Percentiles rank a stretch among this genome's conserved stretches.
Evolutionary conservation across 2,797 vertebrate species (phyloP).

Genomic region (Pampus argenteus): DNA sequence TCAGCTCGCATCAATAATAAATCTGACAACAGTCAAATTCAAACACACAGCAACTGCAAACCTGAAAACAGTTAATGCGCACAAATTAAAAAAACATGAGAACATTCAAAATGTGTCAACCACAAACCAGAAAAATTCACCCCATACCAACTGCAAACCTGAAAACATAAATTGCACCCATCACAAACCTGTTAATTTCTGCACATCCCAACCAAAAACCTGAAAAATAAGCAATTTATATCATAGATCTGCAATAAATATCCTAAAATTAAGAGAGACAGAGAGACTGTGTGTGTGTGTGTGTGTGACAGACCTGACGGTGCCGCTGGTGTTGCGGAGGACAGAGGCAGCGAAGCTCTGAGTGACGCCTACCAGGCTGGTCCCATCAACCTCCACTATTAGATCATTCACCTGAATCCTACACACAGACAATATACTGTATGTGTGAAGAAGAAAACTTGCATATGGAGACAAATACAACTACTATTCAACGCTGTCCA

Average conservation of each 20-base stretch:
- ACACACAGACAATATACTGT: conserved; percentile 21
- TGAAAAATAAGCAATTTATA: conserved; percentile 20
- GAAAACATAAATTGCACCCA: conserved; percentile 1
- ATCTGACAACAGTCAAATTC: neutral
- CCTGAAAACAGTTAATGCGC: neutral
- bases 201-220: conserved; percentile 19
- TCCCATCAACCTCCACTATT: conserved; percentile 96
- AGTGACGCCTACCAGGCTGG: conserved; percentile 95
- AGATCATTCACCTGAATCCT: conserved; percentile 98
- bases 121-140: neutral
- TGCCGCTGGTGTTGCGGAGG: conserved; percentile 94
- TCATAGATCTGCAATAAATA: neutral
- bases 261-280: too few species aligned
- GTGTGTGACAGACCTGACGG: conserved; percentile 85
- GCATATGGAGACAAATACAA: too few species aligned
- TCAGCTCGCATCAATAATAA: neutral
- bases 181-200: conserved; percentile 23
- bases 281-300: neutral
- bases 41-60: conserved; percentile 1
- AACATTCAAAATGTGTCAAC: neutral
- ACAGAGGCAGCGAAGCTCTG: conserved; percentile 96
- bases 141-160: neutral
- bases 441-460: neutral
- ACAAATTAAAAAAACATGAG: neutral
- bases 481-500: too few species aligned